Percentiles rank a stretch among this genome's conserved stretches.
phyloP scores from a whole-genome alignment of 2,113 vertebrate species.

The Oxyruncus cristatus region DNA sequence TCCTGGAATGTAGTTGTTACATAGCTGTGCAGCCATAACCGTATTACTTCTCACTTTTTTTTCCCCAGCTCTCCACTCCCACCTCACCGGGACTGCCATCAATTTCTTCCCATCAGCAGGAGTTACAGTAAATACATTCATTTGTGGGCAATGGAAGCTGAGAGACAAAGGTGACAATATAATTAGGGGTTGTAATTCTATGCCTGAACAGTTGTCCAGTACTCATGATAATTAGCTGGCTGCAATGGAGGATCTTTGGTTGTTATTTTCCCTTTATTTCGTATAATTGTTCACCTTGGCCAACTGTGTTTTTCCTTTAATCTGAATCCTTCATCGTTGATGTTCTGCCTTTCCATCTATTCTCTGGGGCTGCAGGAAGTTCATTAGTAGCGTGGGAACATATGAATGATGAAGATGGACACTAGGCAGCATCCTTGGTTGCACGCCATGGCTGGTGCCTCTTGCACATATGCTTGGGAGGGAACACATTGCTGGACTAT shows the following conservation, averaged over 20 bases:
- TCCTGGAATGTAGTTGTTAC: slow-evolving; percentile 75
- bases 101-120: slow-evolving; percentile 80
- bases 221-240: slow-evolving; percentile 94
- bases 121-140: slow-evolving; percentile 85
- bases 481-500: accelerated
- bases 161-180: slow-evolving; percentile 92
- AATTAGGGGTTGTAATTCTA: slow-evolving; percentile 99
- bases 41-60: slow-evolving; percentile 28
- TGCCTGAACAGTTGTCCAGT: slow-evolving; percentile 97
- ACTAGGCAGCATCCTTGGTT: accelerated
- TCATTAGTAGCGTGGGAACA: accelerated
- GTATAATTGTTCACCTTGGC: slow-evolving; percentile 76
- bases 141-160: slow-evolving; percentile 77
- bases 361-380: neutral
- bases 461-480: neutral
- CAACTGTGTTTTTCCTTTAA: slow-evolving; percentile 72
- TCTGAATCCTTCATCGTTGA: slow-evolving; percentile 33
- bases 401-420: accelerated
- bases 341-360: slow-evolving; percentile 18
- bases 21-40: slow-evolving; percentile 66
- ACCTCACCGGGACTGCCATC: slow-evolving; percentile 76
- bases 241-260: slow-evolving; percentile 93
- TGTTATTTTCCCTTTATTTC: slow-evolving; percentile 85
- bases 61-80: slow-evolving; percentile 44
- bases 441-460: accelerated